A percentile compares a stretch with the other conserved stretches of the same genome.
phyloP scores from a whole-genome alignment of 1,140 invertebrate species.

The Cardiocondyla obscurior region DNA sequence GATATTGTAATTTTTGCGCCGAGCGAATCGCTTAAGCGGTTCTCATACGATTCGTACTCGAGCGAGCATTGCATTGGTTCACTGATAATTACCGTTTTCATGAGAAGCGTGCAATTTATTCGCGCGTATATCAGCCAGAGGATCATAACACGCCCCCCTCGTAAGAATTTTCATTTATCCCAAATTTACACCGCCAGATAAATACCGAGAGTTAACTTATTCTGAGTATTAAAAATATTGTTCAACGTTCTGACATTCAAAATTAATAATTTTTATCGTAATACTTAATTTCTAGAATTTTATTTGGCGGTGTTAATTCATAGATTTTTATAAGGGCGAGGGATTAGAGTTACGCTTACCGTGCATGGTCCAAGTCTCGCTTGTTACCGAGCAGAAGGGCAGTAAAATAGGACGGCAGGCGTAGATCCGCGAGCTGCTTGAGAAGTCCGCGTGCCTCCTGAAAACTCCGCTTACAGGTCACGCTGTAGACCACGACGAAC shows the following conservation, averaged over 20 bases:
- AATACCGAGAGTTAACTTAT: too few relatives aligned
- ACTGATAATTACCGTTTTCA: constrained; percentile 16
- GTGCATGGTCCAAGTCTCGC: constrained; percentile 91
- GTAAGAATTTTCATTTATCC: too few relatives aligned
- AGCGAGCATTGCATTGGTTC: too few relatives aligned
- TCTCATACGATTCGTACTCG: constrained; percentile 43
- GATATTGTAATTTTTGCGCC: constrained; percentile 54
- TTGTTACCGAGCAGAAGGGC: constrained; percentile 92
- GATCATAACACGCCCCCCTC: constrained; percentile 34
- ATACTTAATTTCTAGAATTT: too few relatives aligned
- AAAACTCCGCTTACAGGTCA: constrained; percentile 90
- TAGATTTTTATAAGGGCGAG: constrained; percentile 24
- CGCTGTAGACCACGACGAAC: constrained; percentile 93
- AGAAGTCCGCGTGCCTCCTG: constrained; percentile 89
- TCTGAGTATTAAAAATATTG: too few relatives aligned
- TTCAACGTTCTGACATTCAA: too few relatives aligned
- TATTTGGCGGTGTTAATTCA: too few relatives aligned
- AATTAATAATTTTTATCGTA: too few relatives aligned
- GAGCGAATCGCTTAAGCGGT: constrained; percentile 32
- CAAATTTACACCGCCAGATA: too few relatives aligned
- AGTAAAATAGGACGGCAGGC: constrained; percentile 89
- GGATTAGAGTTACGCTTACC: constrained; percentile 85
- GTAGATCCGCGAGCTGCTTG: constrained; percentile 88
- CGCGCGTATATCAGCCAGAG: constrained; percentile 13
- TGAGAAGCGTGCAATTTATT: not conserved